Evolutionary conservation across 92 coral and sea anemone genomes (phyloP).

Genomic region (Isaurus tuberculatus): DNA sequence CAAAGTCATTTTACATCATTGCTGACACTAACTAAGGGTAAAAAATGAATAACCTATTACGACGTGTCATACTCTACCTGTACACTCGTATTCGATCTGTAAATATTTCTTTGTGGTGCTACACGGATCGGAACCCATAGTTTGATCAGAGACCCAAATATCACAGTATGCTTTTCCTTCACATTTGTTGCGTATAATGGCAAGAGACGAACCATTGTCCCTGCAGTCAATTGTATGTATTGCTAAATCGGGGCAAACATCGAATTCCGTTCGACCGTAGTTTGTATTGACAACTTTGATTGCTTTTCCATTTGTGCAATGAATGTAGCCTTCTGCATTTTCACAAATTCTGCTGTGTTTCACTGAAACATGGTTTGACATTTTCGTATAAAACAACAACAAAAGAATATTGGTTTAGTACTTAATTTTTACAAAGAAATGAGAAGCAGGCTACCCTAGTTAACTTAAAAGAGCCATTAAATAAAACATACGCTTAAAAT

Average conservation of each 20-base stretch:
- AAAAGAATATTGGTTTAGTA: too few species aligned
- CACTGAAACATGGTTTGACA: background rate
- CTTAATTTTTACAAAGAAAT: too few species aligned
- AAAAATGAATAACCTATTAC: too few species aligned
- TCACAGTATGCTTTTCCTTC: slow-evolving; percentile 23
- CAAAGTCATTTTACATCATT: too few species aligned
- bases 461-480: too few species aligned
- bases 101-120: background rate
- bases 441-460: too few species aligned
- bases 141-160: background rate
- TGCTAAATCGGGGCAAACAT: background rate
- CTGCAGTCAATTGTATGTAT: slow-evolving; percentile 7
- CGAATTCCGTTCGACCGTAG: slow-evolving; percentile 18
- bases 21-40: too few species aligned
- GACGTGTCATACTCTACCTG: background rate
- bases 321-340: background rate
- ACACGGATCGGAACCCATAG: slow-evolving; percentile 17
- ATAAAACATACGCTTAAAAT: too few species aligned
- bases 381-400: background rate
- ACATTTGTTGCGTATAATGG: slow-evolving; percentile 14
- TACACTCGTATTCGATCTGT: slow-evolving; percentile 27
- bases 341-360: slow-evolving; percentile 13
- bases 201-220: slow-evolving; percentile 4
- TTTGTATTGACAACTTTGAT: slow-evolving; percentile 21
- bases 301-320: slow-evolving; percentile 16